These are phyloP conservation scores for Callyntrura sp. DNA, from an alignment of 2,888 invertebrate species.

Conservation along the genomic window DNA sequence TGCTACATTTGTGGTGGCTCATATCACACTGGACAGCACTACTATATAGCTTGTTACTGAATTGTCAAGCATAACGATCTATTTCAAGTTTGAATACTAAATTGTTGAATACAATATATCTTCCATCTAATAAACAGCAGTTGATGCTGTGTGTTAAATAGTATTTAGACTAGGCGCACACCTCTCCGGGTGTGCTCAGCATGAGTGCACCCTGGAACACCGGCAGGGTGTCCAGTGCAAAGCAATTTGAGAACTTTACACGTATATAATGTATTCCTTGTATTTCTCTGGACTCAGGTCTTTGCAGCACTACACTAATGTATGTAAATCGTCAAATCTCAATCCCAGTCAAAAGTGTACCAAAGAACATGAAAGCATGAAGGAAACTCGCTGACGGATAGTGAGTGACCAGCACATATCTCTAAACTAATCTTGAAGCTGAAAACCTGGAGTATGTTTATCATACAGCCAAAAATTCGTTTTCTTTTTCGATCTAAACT, in stretches of 20 bases:
- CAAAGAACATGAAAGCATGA: background rate
- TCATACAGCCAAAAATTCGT: background rate
- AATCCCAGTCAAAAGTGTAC: background rate
- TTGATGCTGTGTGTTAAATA: slow-evolving; percentile 55
- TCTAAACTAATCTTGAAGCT: background rate
- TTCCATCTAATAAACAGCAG: slow-evolving; percentile 42
- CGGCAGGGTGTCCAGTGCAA: slow-evolving; percentile 80
- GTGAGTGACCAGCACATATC: slow-evolving; percentile 14
- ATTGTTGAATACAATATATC: slow-evolving; percentile 39
- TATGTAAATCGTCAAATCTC: background rate
- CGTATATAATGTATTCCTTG: slow-evolving; percentile 11
- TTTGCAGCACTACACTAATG: background rate
- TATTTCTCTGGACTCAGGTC: background rate
- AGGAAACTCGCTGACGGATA: background rate
- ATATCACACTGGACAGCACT: slow-evolving; percentile 65
- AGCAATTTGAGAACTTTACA: slow-evolving; percentile 72
- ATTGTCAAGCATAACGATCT: slow-evolving; percentile 58
- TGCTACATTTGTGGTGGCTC: slow-evolving; percentile 57
- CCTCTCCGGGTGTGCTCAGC: slow-evolving; percentile 81
- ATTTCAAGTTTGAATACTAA: slow-evolving; percentile 30
- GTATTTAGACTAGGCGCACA: slow-evolving; percentile 79
- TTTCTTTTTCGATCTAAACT: background rate
- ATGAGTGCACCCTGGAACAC: slow-evolving; percentile 77
- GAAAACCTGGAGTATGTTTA: background rate
- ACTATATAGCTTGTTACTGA: slow-evolving; percentile 71